These are phyloP conservation scores for Elgaria multicarinata DNA, from an alignment of 2,113 vertebrate genomes.

Conservation along the genomic window DNA sequence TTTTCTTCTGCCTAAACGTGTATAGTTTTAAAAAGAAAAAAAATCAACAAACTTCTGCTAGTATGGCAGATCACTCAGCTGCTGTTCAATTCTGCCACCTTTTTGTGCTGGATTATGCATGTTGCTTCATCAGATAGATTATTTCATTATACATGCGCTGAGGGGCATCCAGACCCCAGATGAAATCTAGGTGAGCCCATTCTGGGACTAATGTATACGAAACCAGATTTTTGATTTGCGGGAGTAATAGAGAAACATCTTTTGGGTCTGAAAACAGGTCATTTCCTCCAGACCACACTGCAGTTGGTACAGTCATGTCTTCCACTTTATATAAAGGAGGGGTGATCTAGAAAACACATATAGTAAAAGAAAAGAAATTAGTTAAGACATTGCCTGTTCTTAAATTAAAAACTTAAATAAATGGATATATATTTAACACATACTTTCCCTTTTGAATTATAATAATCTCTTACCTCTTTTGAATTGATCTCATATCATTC, in stretches of 20 bases:
- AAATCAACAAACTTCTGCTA: neutral
- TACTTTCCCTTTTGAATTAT: neutral
- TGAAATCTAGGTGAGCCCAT: conserved; percentile 82
- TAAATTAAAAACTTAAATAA: neutral
- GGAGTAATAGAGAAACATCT: conserved; percentile 70
- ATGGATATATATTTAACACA: neutral
- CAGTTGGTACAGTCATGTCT: conserved; percentile 71
- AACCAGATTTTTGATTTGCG: conserved; percentile 72
- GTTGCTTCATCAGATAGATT: conserved; percentile 69
- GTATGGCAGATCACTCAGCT: neutral
- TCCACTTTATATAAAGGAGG: conserved; percentile 83
- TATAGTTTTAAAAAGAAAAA: neutral
- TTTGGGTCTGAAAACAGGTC: conserved; percentile 76
- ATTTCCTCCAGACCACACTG: conserved; percentile 74
- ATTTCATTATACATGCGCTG: conserved; percentile 76
- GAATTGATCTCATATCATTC: neutral
- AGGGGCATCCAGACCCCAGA: conserved; percentile 81
- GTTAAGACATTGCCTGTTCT: rapidly evolving
- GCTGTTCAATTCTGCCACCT: neutral
- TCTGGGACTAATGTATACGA: conserved; percentile 74
- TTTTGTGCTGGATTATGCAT: conserved; percentile 26
- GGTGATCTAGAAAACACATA: conserved; percentile 75
- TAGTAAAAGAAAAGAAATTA: conserved; percentile 19
- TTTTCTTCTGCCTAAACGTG: too few relatives aligned
- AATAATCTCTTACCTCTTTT: neutral